phyloP scores from a whole-genome alignment of 2,113 vertebrate genomes.

The Melanerpes aurifrons region DNA sequence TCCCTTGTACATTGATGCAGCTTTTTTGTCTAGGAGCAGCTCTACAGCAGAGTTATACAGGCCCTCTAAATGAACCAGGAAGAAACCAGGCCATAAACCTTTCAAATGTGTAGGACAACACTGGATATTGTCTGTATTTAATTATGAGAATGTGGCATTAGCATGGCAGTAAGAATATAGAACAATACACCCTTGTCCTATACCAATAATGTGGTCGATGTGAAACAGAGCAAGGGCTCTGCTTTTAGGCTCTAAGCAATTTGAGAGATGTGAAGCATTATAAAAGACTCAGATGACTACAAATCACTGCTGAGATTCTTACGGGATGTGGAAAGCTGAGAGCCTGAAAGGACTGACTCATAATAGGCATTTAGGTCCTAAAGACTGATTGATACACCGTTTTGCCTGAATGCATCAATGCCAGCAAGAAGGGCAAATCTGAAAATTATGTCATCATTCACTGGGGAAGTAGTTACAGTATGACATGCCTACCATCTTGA shows the following conservation, averaged over 20 bases:
- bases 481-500: constrained; percentile 17
- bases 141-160: background rate
- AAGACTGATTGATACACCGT: constrained; percentile 37
- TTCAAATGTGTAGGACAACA: background rate
- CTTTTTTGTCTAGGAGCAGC: background rate
- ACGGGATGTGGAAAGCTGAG: background rate
- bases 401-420: constrained; percentile 45
- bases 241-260: background rate
- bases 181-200: background rate
- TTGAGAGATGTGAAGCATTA: background rate
- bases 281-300: background rate
- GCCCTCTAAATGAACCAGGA: background rate
- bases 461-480: constrained; percentile 6
- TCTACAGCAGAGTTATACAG: background rate
- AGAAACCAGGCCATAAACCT: background rate
- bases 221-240: background rate
- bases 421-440: constrained; percentile 43
- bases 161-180: background rate
- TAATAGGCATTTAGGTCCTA: constrained; percentile 30
- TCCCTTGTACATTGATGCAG: background rate
- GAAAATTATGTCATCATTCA: constrained; percentile 59
- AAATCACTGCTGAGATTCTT: constrained; percentile 40
- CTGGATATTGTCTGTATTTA: background rate
- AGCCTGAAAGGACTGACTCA: constrained; percentile 9
- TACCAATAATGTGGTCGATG: background rate